Base-by-base conservation (phyloP, 1,140 invertebrate genomes). In the Dendroctonus valens region DNA sequence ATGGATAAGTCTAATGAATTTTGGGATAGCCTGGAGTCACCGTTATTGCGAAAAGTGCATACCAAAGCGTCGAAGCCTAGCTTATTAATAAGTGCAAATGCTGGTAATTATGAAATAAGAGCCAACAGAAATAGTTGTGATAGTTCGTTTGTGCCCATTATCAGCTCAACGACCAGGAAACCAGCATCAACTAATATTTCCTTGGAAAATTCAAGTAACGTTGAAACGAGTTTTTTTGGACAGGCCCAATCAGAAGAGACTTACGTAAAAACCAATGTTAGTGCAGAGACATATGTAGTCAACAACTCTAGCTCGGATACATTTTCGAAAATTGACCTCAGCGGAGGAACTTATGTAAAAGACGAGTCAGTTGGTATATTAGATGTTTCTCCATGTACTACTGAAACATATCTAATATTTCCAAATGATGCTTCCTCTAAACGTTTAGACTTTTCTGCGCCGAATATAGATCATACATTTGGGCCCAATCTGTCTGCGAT, bases 321-420 rank as follows among this genome's bases (percentile, higher is more conserved):
- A n/a, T 75, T 68, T 51, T 51, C 70, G 41, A 72, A 72, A 50
- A 61, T 14, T 3, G 70, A 65, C 37, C 38, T 70, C 1, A 73
- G 69, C 54, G 41, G 69, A 7, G 65, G 41, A 6, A 74, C 72
- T 26, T 75, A 67, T 50, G 57, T 67, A 4, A 71, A 73, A 66
- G 67, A 71, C 26, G 46, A n/a, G 12, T 72, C 67, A 11, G 63
- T 63, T 40, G 8, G 3, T 26, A 26, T 26, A 26, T 26, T 26
- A 26, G 26, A 26, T 26, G 26, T 26, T 26, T 26, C 26, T 26
- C 26, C 26, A 11, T 12, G 37, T 15, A 42, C 42, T 39, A 54
- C 11, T 54, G 6, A 54, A 59, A 48, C 46, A 26, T n/a, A n/a
- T n/a, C n/a, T n/a, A n/a, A n/a, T n/a, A n/a, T n/a, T n/a, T n/a